Evolutionary conservation across 2,888 invertebrate genomes (phyloP).

Genomic region (Tenthredo amoena): DNA sequence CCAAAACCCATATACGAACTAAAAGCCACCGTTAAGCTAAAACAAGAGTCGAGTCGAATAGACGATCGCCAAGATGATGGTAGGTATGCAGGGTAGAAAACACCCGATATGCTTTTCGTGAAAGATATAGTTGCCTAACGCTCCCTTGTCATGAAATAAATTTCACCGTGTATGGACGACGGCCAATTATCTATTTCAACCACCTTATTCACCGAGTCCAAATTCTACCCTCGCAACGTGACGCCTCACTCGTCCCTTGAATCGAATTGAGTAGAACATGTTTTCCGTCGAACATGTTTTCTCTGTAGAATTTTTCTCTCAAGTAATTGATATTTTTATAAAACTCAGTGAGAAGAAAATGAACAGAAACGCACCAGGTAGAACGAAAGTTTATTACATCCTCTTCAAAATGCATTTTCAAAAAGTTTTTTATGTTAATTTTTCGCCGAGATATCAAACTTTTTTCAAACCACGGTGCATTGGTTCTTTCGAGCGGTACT

Average conservation of each 20-base stretch:
- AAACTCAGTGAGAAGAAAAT: too few species aligned
- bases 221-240: background rate
- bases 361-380: too few species aligned
- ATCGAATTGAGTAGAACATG: too few species aligned
- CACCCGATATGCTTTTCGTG: conserved; percentile 18
- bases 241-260: background rate
- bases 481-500: too few species aligned
- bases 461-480: too few species aligned
- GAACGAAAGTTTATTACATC: too few species aligned
- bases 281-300: too few species aligned
- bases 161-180: background rate
- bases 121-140: conserved; percentile 32
- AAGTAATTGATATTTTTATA: too few species aligned
- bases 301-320: too few species aligned
- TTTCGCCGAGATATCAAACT: too few species aligned
- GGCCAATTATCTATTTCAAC: conserved; percentile 5
- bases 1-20: conserved; percentile 41
- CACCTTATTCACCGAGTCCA: background rate
- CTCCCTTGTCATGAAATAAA: conserved; percentile 39
- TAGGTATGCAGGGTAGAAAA: background rate
- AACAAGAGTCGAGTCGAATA: background rate
- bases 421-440: too few species aligned
- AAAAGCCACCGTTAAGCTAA: conserved; percentile 30
- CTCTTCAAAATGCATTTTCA: too few species aligned
- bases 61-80: background rate